These are phyloP conservation scores for Pachycephala philippinensis DNA, from an alignment of 2,113 vertebrate genomes.

Conservation along the genomic window DNA sequence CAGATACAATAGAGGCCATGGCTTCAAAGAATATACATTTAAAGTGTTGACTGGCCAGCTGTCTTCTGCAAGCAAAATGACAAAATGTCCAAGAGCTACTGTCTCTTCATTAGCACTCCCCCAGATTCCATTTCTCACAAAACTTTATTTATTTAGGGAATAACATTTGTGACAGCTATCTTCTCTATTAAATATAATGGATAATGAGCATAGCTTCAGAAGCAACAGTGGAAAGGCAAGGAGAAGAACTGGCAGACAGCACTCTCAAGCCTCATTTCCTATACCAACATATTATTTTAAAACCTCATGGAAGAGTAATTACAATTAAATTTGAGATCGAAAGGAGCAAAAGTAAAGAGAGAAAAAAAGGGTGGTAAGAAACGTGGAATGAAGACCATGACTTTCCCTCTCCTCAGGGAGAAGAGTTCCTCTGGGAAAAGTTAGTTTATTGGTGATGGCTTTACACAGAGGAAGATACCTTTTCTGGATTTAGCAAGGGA, in stretches of 20 bases:
- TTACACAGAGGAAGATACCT: background rate
- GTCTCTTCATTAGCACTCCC: background rate
- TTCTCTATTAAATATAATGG: background rate
- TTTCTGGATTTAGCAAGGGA: background rate
- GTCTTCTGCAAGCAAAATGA: background rate
- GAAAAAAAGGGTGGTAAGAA: background rate
- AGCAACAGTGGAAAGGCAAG: background rate
- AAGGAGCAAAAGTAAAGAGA: background rate
- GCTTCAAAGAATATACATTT: background rate
- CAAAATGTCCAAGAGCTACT: background rate
- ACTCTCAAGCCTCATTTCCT: background rate
- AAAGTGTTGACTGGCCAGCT: background rate
- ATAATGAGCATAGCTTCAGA: background rate
- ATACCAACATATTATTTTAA: background rate
- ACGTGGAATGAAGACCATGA: background rate
- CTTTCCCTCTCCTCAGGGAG: background rate
- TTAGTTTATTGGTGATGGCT: background rate
- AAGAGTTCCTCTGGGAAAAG: background rate
- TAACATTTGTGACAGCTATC: background rate
- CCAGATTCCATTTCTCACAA: background rate
- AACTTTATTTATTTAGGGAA: background rate
- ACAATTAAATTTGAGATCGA: background rate
- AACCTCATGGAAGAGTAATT: background rate
- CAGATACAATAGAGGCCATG: background rate
- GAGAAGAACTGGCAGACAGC: background rate